These are phyloP conservation scores for cattle (Bos taurus) DNA, from an alignment of 2,113 vertebrate genomes.

Conservation along the genomic window DNA sequence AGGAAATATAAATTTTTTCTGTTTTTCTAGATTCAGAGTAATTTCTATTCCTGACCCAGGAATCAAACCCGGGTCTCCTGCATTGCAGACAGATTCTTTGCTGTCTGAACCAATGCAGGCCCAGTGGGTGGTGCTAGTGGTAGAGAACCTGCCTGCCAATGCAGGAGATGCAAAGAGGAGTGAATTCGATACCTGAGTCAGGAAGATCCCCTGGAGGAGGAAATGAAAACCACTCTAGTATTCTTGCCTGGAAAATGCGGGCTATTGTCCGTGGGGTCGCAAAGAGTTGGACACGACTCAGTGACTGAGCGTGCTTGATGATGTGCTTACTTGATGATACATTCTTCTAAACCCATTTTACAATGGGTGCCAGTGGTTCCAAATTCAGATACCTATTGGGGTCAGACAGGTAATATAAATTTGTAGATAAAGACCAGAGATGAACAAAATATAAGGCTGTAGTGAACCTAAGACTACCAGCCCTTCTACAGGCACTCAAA, in stretches of 20 bases:
- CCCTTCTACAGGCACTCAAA: background rate
- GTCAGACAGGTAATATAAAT: background rate
- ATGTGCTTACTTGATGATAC: background rate
- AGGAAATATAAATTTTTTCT: background rate
- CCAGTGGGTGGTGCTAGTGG: background rate
- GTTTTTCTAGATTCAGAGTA: background rate
- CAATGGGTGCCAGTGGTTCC: background rate
- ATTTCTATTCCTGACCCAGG: background rate
- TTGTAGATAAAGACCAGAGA: background rate
- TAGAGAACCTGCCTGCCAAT: background rate
- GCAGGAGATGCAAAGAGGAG: background rate
- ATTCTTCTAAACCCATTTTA: background rate
- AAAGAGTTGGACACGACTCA: background rate
- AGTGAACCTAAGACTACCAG: background rate
- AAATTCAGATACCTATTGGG: background rate
- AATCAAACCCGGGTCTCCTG: background rate
- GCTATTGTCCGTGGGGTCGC: background rate
- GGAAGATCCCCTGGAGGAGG: background rate
- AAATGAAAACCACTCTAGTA: background rate
- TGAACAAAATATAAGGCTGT: background rate
- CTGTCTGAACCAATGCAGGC: background rate
- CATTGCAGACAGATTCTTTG: background rate
- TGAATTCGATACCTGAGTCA: background rate
- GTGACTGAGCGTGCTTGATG: background rate
- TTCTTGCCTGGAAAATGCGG: background rate